Evolutionary conservation across 2,113 vertebrate species (phyloP).

Genomic region (Passer domesticus): DNA sequence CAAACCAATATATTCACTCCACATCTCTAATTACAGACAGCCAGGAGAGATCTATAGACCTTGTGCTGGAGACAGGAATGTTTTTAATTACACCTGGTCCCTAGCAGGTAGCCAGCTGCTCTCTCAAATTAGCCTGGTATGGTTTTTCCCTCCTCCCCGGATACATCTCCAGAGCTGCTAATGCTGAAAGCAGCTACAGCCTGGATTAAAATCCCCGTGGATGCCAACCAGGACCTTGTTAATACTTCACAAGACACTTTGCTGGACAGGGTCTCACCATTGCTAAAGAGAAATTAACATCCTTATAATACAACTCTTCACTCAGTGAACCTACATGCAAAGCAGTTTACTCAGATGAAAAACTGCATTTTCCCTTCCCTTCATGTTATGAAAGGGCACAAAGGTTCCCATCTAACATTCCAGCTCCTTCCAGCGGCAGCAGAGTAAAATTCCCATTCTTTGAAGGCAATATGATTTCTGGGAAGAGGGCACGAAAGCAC

Average conservation of each 20-base stretch:
- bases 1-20: not conserved
- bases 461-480: not conserved
- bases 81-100: not conserved
- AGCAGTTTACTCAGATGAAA: not conserved
- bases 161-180: not conserved
- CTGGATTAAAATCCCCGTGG: not conserved
- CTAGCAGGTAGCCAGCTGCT: not conserved
- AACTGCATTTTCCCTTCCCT: not conserved
- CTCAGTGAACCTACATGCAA: not conserved
- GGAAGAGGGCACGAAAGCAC: not conserved
- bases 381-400: not conserved
- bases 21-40: slow-evolving; percentile 20
- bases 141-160: not conserved
- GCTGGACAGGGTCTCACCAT: not conserved
- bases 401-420: not conserved
- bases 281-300: not conserved
- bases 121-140: not conserved
- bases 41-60: not conserved
- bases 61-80: not conserved
- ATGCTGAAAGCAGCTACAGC: not conserved
- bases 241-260: not conserved
- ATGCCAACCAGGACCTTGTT: not conserved
- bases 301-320: not conserved
- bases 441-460: not conserved
- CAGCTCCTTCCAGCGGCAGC: not conserved